These are phyloP conservation scores for Etheostoma nigrum DNA, from an alignment of 2,797 vertebrate genomes.

Conservation along the genomic window DNA sequence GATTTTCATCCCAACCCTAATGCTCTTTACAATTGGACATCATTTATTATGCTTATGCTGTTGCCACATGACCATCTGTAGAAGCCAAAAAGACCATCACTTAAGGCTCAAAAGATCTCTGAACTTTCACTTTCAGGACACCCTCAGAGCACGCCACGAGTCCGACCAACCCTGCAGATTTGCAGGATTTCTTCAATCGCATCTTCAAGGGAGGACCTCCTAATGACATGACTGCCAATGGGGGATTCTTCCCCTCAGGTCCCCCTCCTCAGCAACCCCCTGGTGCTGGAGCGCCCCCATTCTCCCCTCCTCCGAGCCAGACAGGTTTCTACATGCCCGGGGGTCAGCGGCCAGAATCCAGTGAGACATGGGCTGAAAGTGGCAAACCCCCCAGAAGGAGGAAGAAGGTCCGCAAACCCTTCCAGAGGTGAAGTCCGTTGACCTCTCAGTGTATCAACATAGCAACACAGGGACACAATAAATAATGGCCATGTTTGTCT, in stretches of 20 bases:
- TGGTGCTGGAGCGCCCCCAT: slow-evolving; percentile 74
- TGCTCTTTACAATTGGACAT: not conserved
- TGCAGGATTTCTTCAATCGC: slow-evolving; percentile 92
- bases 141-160: slow-evolving; percentile 81
- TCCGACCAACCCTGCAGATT: slow-evolving; percentile 86
- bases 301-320: slow-evolving; percentile 79
- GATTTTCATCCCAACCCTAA: not conserved
- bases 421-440: slow-evolving; percentile 88
- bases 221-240: slow-evolving; percentile 86
- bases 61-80: not conserved
- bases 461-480: slow-evolving; percentile 65
- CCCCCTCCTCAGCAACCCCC: slow-evolving; percentile 70
- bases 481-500: slow-evolving; percentile 75
- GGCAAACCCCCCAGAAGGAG: slow-evolving; percentile 83
- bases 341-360: slow-evolving; percentile 75
- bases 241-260: slow-evolving; percentile 85
- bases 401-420: slow-evolving; percentile 93
- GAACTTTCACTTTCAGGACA: slow-evolving; percentile 73
- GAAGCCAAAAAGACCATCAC: not conserved
- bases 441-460: slow-evolving; percentile 48
- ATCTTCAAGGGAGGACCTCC: slow-evolving; percentile 91
- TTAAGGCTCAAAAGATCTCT: not conserved
- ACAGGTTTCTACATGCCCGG: slow-evolving; percentile 80
- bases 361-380: slow-evolving; percentile 79
- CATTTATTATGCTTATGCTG: not conserved